Percentiles rank a stretch among this genome's conserved stretches.
These are phyloP conservation scores for Hybognathus amarus DNA, from an alignment of 2,797 vertebrate species.

Conservation along the genomic window DNA sequence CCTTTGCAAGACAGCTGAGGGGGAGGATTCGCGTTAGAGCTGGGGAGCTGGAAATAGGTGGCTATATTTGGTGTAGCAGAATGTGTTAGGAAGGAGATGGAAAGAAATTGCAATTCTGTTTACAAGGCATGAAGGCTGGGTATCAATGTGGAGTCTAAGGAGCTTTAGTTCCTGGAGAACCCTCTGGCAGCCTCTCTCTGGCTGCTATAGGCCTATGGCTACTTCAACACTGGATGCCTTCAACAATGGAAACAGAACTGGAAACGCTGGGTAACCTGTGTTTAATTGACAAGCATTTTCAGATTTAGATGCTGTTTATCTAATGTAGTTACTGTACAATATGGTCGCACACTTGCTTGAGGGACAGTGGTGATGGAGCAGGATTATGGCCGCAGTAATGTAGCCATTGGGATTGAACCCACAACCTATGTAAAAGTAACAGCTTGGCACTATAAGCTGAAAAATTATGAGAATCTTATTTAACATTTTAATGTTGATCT, in stretches of 20 bases:
- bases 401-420: not conserved
- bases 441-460: not conserved
- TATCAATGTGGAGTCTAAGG: slow-evolving; percentile 52
- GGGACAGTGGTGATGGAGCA: not conserved
- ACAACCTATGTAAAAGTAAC: not conserved
- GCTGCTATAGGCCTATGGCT: slow-evolving; percentile 7
- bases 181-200: slow-evolving; percentile 36
- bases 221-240: slow-evolving; percentile 20
- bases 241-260: slow-evolving; percentile 38
- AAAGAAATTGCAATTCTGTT: slow-evolving; percentile 57
- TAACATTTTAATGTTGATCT: not conserved
- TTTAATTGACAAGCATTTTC: not conserved
- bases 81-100: slow-evolving; percentile 53
- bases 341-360: not conserved
- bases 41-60: slow-evolving; percentile 66
- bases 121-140: slow-evolving; percentile 54
- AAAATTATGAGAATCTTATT: not conserved
- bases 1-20: slow-evolving; percentile 64
- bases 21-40: slow-evolving; percentile 64
- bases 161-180: slow-evolving; percentile 40
- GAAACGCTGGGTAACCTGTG: not conserved
- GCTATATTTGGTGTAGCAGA: slow-evolving; percentile 67
- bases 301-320: not conserved
- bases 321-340: not conserved
- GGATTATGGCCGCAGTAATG: not conserved